phyloP scores from a whole-genome alignment of 2,888 invertebrate species.

The Noctua janthina region DNA sequence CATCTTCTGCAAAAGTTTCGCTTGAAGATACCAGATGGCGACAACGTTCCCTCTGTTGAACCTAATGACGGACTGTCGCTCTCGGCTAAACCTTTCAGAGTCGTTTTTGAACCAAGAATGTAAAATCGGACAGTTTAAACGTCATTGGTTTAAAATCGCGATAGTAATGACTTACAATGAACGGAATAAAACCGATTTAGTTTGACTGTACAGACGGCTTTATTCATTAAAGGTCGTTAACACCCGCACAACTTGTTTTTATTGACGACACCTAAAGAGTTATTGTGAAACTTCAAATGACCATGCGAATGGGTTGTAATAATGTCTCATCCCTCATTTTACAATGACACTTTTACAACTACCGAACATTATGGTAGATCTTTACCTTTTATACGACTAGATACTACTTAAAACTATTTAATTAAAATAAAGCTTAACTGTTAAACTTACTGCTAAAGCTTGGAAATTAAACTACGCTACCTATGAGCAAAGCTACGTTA shows the following conservation, averaged over 20 bases:
- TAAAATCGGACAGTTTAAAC: slow-evolving; percentile 30
- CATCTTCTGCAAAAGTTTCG: slow-evolving; percentile 93
- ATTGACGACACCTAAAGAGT: slow-evolving; percentile 38
- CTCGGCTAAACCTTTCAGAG: slow-evolving; percentile 89
- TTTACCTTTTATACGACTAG: neutral
- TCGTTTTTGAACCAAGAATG: slow-evolving; percentile 81
- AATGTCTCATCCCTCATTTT: neutral
- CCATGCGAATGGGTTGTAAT: neutral
- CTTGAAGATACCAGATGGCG: slow-evolving; percentile 78
- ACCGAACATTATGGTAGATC: neutral
- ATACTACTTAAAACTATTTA: neutral
- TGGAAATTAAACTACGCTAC: neutral
- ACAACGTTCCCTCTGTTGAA: slow-evolving; percentile 83
- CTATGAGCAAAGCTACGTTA: too few relatives aligned
- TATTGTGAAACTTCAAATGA: slow-evolving; percentile 28
- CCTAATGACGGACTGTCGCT: slow-evolving; percentile 90
- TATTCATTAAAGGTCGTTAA: slow-evolving; percentile 48
- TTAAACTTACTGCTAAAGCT: neutral
- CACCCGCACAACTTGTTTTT: slow-evolving; percentile 43
- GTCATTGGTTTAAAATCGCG: slow-evolving; percentile 13
- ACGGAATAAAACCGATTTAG: slow-evolving; percentile 30
- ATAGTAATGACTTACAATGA: slow-evolving; percentile 1
- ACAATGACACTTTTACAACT: neutral
- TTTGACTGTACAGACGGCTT: slow-evolving; percentile 13
- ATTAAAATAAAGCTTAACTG: neutral